These are phyloP conservation scores for Drosophila subobscura DNA, from an alignment of 1,140 invertebrate genomes.

Conservation along the genomic window DNA sequence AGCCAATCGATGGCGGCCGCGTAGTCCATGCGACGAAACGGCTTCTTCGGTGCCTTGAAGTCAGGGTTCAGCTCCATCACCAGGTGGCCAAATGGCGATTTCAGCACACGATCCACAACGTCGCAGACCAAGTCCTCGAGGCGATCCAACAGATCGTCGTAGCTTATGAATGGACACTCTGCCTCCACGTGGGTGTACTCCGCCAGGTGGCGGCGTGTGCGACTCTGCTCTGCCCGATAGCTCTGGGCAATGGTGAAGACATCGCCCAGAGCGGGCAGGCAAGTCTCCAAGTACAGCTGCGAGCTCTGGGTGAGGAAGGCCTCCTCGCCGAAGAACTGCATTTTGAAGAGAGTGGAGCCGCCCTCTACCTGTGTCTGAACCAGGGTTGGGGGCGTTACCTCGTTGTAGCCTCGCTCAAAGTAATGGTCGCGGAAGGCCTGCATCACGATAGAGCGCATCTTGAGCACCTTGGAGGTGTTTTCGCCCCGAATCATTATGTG, in stretches of 20 bases:
- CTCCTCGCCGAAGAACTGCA: conserved; percentile 96
- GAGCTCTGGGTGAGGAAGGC: conserved; percentile 99
- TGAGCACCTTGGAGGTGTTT: conserved; percentile 96
- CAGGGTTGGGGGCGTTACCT: conserved; percentile 97
- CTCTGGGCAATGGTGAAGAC: conserved; percentile 99
- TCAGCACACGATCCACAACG: conserved; percentile 95
- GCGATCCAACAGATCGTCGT: conserved; percentile 94
- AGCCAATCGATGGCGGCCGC: conserved; percentile 96
- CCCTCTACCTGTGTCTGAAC: conserved; percentile 98
- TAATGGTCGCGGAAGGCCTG: conserved; percentile 98
- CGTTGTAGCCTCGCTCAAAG: conserved; percentile 91
- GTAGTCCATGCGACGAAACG: conserved; percentile 98
- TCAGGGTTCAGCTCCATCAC: conserved; percentile 96
- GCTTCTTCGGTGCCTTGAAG: conserved; percentile 93
- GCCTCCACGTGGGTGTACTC: conserved; percentile 98
- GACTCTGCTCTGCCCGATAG: conserved; percentile 97
- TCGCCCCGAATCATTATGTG: conserved; percentile 99
- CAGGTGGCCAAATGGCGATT: conserved; percentile 91
- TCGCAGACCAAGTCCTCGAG: conserved; percentile 98
- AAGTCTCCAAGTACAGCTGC: conserved; percentile 98
- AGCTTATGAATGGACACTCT: conserved; percentile 97
- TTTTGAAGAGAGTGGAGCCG: conserved; percentile 97
- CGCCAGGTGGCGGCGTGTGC: conserved; percentile 97
- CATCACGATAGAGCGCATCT: conserved; percentile 93
- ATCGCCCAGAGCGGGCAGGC: conserved; percentile 96